Evolutionary conservation across 2,888 invertebrate genomes (phyloP).

Genomic region (Drosophila algonquin): DNA sequence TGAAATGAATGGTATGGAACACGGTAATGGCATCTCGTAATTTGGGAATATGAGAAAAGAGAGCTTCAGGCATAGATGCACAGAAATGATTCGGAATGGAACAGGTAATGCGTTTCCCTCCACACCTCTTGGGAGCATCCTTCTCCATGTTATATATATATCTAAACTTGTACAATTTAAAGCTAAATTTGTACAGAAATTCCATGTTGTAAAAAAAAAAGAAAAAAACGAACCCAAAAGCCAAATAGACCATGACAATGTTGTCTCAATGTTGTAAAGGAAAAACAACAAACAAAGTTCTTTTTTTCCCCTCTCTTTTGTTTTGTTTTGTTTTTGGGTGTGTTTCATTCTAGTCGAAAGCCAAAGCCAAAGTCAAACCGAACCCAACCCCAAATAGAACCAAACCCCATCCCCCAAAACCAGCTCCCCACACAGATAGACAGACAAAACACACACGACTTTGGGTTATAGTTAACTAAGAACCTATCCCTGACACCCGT

Average conservation of each 20-base stretch:
- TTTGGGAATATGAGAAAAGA: not conserved
- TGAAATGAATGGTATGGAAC: conserved; percentile 24
- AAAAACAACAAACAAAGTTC: conserved; percentile 42
- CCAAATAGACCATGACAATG: conserved; percentile 71
- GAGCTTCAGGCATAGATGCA: not conserved
- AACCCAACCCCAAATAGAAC: conserved; percentile 11
- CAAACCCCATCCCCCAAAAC: not conserved
- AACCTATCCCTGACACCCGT: conserved; percentile 20
- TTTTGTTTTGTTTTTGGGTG: conserved; percentile 54
- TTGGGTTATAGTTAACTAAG: conserved; percentile 32
- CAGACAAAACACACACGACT: conserved; percentile 20
- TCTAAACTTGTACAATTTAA: not conserved
- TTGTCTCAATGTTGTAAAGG: conserved; percentile 40
- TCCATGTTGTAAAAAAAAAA: conserved; percentile 32
- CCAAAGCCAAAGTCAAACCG: conserved; percentile 10
- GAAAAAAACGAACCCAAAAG: conserved; percentile 57
- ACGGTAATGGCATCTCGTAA: not conserved
- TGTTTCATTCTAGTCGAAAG: conserved; percentile 46
- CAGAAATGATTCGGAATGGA: too few relatives aligned
- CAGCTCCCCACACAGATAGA: conserved; percentile 5
- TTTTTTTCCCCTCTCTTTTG: conserved; percentile 7
- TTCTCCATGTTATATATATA: not conserved
- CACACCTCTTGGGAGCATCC: too few relatives aligned
- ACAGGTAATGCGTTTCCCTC: too few relatives aligned
- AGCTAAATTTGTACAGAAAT: conserved; percentile 21